These are phyloP conservation scores for Psophia crepitans DNA, from an alignment of 2,113 vertebrate genomes.

Conservation along the genomic window DNA sequence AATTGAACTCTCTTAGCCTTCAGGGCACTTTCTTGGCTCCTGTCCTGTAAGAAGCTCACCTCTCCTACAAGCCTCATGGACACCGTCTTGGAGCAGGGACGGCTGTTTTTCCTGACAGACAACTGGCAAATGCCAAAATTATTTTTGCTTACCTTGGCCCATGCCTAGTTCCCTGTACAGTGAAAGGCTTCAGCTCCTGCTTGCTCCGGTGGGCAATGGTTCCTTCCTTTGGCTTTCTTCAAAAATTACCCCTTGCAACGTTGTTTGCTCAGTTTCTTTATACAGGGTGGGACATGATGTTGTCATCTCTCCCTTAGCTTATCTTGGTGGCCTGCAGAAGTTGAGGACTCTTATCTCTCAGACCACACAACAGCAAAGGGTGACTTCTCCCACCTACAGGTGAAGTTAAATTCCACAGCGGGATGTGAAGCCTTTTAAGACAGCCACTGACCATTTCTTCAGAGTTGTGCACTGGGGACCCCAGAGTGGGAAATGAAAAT, in stretches of 20 bases:
- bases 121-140: neutral
- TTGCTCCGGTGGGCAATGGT: neutral
- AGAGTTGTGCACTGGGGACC: neutral
- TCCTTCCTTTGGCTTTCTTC: neutral
- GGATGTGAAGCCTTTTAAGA: neutral
- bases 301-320: neutral
- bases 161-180: neutral
- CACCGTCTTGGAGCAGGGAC: neutral
- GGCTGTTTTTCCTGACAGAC: neutral
- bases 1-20: neutral
- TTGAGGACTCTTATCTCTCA: slow-evolving; percentile 32
- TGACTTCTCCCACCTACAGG: neutral
- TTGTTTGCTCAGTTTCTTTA: neutral
- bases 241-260: neutral
- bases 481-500: neutral
- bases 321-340: slow-evolving; percentile 12
- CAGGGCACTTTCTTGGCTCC: neutral
- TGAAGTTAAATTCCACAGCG: neutral
- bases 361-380: neutral
- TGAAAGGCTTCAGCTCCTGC: neutral
- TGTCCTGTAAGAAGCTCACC: neutral
- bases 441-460: neutral
- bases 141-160: slow-evolving; percentile 59
- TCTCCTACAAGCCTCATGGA: neutral
- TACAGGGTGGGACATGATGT: neutral